Base-by-base conservation (phyloP, 2,888 invertebrate species). In the Drosophila mimetica region DNA sequence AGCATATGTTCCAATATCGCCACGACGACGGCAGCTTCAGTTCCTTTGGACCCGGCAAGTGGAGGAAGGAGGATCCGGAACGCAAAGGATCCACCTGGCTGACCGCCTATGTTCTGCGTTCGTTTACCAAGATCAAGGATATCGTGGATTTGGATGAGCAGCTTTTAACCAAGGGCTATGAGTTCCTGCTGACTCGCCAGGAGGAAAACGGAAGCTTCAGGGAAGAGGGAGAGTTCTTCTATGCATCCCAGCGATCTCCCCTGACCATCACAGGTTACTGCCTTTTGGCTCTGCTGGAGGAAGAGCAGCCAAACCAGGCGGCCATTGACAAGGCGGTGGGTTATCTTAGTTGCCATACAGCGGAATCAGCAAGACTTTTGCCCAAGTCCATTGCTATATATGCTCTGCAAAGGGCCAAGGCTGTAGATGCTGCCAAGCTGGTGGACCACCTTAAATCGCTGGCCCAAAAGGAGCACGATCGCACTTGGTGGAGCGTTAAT, bases 11-110 rank as follows among this genome's bases (percentile, higher is more conserved):
- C 90, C 96, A 95, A 0, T 99, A 96, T 91, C 94, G 95, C 65
- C 95, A 96, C 71, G 88, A 92, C 0, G 98, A 99, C 90, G 98
- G 98, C 2, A 98, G 98, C 0, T 99, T 98, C 92, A 94, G 96
- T 91, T 94, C 97, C 75, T 97, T 97, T 89, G 97, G 96, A 13
- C 87, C 86, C 0, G 46, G 70, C 9, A 72, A 71, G 39, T 86
- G 71, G 75, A 63, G 95, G 95, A 0, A 90, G 92, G 11, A 92
- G 92, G 79, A 89, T 0, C 73, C 73, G 0, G 76, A 78, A 0
- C 79, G 79, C 42, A 89, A 93, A 92, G 95, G 96, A 0, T 96
- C 96, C 16, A 93, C 94, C 1, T 95, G 96, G 96, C 91, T 97
- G 71, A 97, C 97, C 0, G 96, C 97, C 0, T 97, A 97, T 89